phyloP scores from a whole-genome alignment of 2,888 invertebrate genomes.

The Lamellibrachia columna region DNA sequence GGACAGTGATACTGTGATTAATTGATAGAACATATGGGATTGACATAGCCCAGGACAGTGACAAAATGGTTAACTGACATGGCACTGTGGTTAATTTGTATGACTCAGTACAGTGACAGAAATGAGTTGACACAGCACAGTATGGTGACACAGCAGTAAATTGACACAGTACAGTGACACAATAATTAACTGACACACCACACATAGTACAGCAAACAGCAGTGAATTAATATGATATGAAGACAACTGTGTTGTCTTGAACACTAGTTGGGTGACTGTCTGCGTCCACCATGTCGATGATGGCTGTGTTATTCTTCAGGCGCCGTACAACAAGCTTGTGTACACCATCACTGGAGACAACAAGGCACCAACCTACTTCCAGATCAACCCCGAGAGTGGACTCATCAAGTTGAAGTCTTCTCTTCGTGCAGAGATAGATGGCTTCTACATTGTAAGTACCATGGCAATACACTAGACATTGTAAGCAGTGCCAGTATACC shows the following conservation, averaged over 20 bases:
- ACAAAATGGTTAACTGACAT: constrained; percentile 9
- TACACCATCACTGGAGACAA: constrained; percentile 55
- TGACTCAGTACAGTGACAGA: too few relatives aligned
- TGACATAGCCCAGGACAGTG: constrained; percentile 27
- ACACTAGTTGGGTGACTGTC: too few relatives aligned
- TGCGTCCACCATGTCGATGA: not conserved
- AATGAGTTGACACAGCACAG: too few relatives aligned
- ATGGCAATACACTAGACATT: not conserved
- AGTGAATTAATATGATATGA: too few relatives aligned
- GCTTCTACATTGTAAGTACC: constrained; percentile 31
- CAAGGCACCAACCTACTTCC: constrained; percentile 50
- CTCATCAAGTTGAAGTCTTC: constrained; percentile 36
- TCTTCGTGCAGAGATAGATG: constrained; percentile 37
- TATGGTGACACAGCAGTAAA: too few relatives aligned
- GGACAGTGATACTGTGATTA: too few relatives aligned
- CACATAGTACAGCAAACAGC: too few relatives aligned
- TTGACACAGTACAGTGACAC: not conserved
- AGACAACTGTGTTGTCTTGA: too few relatives aligned
- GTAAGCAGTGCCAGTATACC: not conserved
- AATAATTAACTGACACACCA: not conserved
- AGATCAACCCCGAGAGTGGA: constrained; percentile 46
- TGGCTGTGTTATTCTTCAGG: constrained; percentile 36
- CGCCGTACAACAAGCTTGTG: constrained; percentile 51
- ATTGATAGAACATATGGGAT: too few relatives aligned
- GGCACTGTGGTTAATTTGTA: too few relatives aligned